Evolutionary conservation across 2,888 invertebrate species (phyloP), one percentile per base, ranked within the genome.

Genomic region (Philopedon plagiatum): DNA sequence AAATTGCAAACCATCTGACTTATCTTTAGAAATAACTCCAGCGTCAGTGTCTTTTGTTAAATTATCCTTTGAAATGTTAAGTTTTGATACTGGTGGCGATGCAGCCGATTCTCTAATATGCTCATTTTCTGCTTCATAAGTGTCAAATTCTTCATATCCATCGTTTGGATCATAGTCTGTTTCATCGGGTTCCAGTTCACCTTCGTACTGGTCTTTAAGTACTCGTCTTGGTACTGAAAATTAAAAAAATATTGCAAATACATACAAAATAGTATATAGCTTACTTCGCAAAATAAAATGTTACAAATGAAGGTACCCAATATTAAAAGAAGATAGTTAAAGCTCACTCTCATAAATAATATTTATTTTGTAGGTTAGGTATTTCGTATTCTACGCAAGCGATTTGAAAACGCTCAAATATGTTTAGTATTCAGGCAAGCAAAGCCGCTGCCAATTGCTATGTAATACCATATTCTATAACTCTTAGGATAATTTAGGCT

Each of bases 161-260:
- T 88, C 88, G n/a, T 84, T 83, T 54, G 81, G 79, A 60, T 81
- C 82, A 76, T 81, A 86, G 76, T 83, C 82, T 23, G 90, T 89
- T 83, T 95, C 95, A 83, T 95, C 95, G 75, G 91, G 89, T 84
- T 94, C 94, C 56, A 92, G 89, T 26, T 91, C 90, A 74, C 93
- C 93, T 82, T 94, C 93, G 85, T 92, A 94, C 77, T 92, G 90
- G 85, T 94, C 94, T 82, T 93, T 93, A 74, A 95, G 87, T 63
- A 96, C 94, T 82, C 92, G 93, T 76, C 94, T 89, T 2, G 94
- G 95, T 76, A 95, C 95, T 95, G 87, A 83, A 86, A 78, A 79
- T 58, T n/a, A 64, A 23, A 34, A 66, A 19, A 32, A n/a, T 21
- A 37, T 61, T 11, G n/a, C 9, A 15, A 18, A 18, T n/a, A n/a